Conservation (phyloP, 1,140 invertebrate species). For the Trichonephila inaurata region DNA sequence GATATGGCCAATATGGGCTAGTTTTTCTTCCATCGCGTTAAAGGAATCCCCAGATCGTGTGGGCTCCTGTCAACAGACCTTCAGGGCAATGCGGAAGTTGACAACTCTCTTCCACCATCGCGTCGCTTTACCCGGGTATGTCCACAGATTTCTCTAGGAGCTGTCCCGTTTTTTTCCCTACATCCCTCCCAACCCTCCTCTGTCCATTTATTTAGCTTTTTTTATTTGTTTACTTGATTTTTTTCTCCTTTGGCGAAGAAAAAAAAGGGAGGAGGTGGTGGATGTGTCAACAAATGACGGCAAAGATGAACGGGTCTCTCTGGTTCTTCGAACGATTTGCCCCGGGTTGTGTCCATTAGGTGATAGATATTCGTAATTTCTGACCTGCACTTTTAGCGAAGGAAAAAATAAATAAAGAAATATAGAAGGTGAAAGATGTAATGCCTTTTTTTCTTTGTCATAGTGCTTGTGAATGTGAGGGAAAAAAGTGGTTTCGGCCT, state of each 20-base stretch:
- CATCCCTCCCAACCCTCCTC: not conserved
- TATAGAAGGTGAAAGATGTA: not conserved
- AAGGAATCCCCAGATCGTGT: not conserved
- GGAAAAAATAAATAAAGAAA: conserved; percentile 3
- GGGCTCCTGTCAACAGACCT: conserved; percentile 51
- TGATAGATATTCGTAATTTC: conserved; percentile 70
- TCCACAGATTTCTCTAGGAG: conserved; percentile 53
- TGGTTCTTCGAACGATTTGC: not conserved
- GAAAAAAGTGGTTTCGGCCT: not conserved
- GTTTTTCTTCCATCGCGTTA: conserved; percentile 19
- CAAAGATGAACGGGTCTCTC: conserved; percentile 38
- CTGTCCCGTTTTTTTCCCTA: not conserved
- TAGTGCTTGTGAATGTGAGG: not conserved
- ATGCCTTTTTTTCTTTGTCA: not conserved
- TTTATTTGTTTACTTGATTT: not conserved
- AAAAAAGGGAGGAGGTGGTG: not conserved
- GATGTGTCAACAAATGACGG: conserved; percentile 42
- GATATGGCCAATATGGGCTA: conserved; percentile 40
- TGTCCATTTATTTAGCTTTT: conserved; percentile 45
- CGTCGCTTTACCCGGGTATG: conserved; percentile 27
- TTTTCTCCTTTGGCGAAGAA: not conserved
- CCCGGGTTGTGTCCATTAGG: conserved; percentile 44
- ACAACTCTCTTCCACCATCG: conserved; percentile 63
- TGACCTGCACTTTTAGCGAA: conserved; percentile 44
- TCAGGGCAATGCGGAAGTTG: conserved; percentile 57